Evolutionary conservation across 2,797 vertebrate genomes (phyloP), one percentile per base, ranked within the genome.

Genomic region (Echeneis naucrates): DNA sequence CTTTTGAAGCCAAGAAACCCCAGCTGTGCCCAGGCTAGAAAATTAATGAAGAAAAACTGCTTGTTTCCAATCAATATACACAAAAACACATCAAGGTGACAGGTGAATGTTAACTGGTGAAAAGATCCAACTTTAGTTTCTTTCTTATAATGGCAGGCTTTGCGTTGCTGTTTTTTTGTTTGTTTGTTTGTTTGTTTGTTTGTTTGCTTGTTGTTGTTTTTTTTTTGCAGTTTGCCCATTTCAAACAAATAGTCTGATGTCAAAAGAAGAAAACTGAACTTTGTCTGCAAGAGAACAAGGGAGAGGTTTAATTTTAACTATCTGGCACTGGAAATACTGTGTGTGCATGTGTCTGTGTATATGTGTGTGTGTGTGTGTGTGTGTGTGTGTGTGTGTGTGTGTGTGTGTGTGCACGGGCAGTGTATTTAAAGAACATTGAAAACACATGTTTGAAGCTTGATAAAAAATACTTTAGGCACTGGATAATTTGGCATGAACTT

Each of bases 401-500:
- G 68, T 63, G 37, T 30, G 42, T 30, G 38, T 55, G 26, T 42
- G n/a, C 27, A 8, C 1, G 61, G 55, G 76, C 69, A 74, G 72
- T 80, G 62, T 87, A 85, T 93, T 92, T 92, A 89, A 91, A 90
- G 90, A 91, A 90, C 86, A 94, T 94, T 93, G 81, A 78, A 94
- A 94, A 93, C 93, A 94, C 84, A 94, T 94, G 93, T 92, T 82
- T 91, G 90, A 88, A 92, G 73, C 67, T 87, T 81, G 90, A 93
- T 93, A 83, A 89, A 93, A 90, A 92, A 87, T 87, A 85, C 84
- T 90, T 85, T 81, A 86, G 81, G 82, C 75, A 66, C 72, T 75
- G 83, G 65, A 81, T 90, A 85, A 90, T 88, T 88, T 90, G 87
- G 85, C 81, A 72, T 71, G 64, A 89, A 85, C 69, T 73, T 61